These are phyloP conservation scores for Drosophila fulvimacula DNA, from an alignment of 2,888 invertebrate genomes.

Conservation along the genomic window DNA sequence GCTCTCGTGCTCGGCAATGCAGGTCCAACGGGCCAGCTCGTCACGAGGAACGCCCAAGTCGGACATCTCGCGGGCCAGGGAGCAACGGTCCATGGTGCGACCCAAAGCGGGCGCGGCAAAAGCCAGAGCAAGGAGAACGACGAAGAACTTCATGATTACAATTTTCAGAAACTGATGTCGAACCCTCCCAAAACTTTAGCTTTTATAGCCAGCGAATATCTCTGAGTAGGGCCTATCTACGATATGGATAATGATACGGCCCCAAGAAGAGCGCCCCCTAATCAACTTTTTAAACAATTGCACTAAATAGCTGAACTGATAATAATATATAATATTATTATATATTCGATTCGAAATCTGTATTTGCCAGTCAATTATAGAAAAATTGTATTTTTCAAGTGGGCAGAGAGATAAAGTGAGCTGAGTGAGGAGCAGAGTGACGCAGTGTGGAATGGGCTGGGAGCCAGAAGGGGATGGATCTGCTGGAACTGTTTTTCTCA, in stretches of 20 bases:
- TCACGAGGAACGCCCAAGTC: slow-evolving; percentile 67
- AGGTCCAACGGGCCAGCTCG: slow-evolving; percentile 66
- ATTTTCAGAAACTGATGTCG: slow-evolving; percentile 44
- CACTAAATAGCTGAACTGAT: slow-evolving; percentile 9
- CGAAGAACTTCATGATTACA: slow-evolving; percentile 43
- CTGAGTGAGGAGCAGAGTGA: neutral
- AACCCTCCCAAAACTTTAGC: neutral
- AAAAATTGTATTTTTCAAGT: neutral
- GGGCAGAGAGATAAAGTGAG: neutral
- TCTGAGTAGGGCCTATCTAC: slow-evolving; percentile 8
- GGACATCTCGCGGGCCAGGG: slow-evolving; percentile 67
- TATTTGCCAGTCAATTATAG: neutral
- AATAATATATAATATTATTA: neutral
- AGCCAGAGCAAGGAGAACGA: slow-evolving; percentile 52
- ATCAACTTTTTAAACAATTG: slow-evolving; percentile 4
- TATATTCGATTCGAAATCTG: neutral
- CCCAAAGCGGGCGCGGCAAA: slow-evolving; percentile 60
- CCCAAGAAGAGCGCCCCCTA: neutral
- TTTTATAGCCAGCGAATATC: slow-evolving; percentile 20
- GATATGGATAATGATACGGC: neutral
- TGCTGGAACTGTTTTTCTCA: neutral
- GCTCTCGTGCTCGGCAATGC: slow-evolving; percentile 72
- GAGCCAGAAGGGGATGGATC: neutral
- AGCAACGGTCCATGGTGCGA: slow-evolving; percentile 66
- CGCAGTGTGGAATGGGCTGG: neutral